Percentiles rank a stretch among this genome's conserved stretches.
These are phyloP conservation scores for Cantharis lateralis DNA, from an alignment of 2,888 invertebrate genomes.

Conservation along the genomic window DNA sequence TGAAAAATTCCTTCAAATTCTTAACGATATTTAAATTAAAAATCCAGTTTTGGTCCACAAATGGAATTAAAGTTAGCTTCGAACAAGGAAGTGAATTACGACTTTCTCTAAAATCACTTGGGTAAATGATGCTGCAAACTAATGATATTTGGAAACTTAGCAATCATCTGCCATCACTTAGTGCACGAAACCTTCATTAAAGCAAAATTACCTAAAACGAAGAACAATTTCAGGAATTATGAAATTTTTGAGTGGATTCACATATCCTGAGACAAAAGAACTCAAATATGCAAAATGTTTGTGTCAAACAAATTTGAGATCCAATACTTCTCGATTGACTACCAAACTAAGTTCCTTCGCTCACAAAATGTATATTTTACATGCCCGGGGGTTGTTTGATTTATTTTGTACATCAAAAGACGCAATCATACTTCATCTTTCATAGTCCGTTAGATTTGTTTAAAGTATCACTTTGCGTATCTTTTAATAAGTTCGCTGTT, in stretches of 20 bases:
- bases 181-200: background rate
- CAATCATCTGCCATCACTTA: background rate
- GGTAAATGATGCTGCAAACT: background rate
- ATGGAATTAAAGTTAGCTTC: background rate
- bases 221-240: background rate
- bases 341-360: conserved; percentile 6
- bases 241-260: background rate
- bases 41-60: background rate
- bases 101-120: background rate
- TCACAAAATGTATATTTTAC: conserved; percentile 34
- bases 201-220: background rate
- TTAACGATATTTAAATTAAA: background rate
- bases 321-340: conserved; percentile 28
- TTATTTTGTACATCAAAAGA: conserved; percentile 40
- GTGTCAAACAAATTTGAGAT: conserved; percentile 33
- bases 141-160: background rate
- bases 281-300: conserved; percentile 20
- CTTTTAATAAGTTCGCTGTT: background rate
- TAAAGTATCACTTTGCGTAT: background rate
- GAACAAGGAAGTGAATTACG: background rate
- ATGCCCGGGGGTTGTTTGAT: conserved; percentile 37
- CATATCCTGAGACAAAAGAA: background rate
- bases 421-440: conserved; percentile 40
- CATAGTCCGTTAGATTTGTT: conserved; percentile 33
- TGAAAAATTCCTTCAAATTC: background rate